These are phyloP conservation scores for Acropternis orthonyx DNA, from an alignment of 2,797 vertebrate species.

Conservation along the genomic window DNA sequence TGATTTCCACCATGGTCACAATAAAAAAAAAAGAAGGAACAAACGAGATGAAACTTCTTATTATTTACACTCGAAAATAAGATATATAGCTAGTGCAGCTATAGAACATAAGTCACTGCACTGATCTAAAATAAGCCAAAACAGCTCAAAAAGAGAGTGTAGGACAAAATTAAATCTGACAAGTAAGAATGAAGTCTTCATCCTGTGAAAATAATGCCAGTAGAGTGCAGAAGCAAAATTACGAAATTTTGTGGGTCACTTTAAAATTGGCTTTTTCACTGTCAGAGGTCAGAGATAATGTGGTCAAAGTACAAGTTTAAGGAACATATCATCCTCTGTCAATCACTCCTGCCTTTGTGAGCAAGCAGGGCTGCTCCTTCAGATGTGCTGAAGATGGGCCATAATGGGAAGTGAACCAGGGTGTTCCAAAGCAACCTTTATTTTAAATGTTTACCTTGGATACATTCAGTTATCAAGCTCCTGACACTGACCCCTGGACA, in stretches of 20 bases:
- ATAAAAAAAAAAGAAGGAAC: not conserved
- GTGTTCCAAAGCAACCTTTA: not conserved
- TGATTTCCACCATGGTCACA: not conserved
- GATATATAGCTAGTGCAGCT: not conserved
- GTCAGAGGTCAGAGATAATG: not conserved
- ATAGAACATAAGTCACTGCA: not conserved
- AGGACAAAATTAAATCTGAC: not conserved
- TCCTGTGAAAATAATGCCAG: not conserved
- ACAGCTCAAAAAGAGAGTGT: not conserved
- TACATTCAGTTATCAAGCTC: not conserved
- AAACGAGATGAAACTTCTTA: not conserved
- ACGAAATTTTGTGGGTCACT: not conserved
- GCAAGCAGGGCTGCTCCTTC: not conserved
- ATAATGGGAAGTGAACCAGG: not conserved
- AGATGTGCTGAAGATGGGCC: not conserved
- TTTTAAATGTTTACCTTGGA: not conserved
- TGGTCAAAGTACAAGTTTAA: not conserved
- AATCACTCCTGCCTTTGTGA: not conserved
- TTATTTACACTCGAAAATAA: not conserved
- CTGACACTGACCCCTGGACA: not conserved
- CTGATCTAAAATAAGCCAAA: not conserved
- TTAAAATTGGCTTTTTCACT: not conserved
- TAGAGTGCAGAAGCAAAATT: not conserved
- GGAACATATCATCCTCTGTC: not conserved
- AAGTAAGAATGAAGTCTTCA: not conserved